A percentile compares a stretch with the other conserved stretches of the same genome.
Conservation (phyloP, 2,797 vertebrate genomes). For the Leptodactylus fallax region DNA sequence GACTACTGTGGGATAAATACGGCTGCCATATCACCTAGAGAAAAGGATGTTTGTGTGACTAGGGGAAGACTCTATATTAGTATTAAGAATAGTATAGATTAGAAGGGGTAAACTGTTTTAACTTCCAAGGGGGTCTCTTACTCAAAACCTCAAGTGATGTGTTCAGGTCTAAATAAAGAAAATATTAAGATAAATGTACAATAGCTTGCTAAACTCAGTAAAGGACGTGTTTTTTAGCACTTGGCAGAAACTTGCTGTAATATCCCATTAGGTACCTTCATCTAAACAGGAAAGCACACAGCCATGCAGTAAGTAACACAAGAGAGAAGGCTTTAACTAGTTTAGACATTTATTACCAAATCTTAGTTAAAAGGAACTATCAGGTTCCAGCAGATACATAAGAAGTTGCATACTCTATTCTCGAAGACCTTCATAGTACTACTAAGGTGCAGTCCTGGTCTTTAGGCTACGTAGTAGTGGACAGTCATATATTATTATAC, state of each 20-base stretch:
- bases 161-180: neutral
- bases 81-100: neutral
- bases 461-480: too few relatives aligned
- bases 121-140: neutral
- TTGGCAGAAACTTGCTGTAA: neutral
- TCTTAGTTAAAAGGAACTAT: neutral
- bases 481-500: too few relatives aligned
- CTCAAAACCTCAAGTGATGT: neutral
- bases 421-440: neutral
- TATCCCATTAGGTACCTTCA: neutral
- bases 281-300: neutral
- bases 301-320: neutral
- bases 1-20: neutral
- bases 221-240: neutral
- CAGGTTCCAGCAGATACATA: neutral
- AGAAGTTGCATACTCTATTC: neutral
- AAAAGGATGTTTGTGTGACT: too few relatives aligned
- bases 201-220: neutral
- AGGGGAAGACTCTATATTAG: too few relatives aligned
- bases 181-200: neutral
- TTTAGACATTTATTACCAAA: neutral
- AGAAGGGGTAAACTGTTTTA: neutral
- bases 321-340: neutral
- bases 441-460: neutral
- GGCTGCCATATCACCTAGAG: too few relatives aligned